Conservation (phyloP, 1,140 invertebrate species). For the Parapsyche elsis region DNA sequence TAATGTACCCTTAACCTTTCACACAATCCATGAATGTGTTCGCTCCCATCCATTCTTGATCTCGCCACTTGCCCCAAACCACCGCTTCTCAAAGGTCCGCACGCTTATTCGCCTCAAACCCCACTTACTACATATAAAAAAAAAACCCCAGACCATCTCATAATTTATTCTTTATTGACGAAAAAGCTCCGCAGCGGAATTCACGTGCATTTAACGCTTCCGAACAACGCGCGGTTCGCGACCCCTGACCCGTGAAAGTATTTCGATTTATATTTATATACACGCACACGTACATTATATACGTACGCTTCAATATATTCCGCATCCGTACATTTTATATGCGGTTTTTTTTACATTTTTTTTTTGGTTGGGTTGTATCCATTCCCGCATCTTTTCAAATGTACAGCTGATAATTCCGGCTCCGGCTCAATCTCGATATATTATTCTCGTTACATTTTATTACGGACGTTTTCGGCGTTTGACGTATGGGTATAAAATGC, state of each 20-base stretch:
- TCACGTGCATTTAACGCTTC: too few species aligned
- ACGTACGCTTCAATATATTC: neutral
- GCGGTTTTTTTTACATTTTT: neutral
- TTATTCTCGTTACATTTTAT: constrained; percentile 9
- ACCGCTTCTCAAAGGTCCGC: too few species aligned
- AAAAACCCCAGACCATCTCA: too few species aligned
- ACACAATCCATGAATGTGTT: constrained; percentile 34
- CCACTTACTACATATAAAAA: too few species aligned
- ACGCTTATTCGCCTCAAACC: too few species aligned
- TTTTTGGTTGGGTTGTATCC: neutral
- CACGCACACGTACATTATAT: too few species aligned
- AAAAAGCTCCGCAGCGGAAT: too few species aligned
- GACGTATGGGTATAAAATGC: constrained; percentile 7
- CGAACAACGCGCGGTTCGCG: too few species aligned
- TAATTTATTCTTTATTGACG: too few species aligned
- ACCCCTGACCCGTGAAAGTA: too few species aligned
- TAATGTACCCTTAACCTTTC: constrained; percentile 24
- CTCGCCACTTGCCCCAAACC: too few species aligned
- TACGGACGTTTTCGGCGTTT: neutral
- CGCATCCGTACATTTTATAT: neutral
- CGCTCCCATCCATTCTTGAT: constrained; percentile 7
- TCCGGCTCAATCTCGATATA: neutral
- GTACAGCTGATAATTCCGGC: neutral
- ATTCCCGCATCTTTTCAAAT: neutral
- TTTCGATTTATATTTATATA: too few species aligned